phyloP scores from a whole-genome alignment of 2,888 invertebrate species.

The Quadroppia sp. region DNA sequence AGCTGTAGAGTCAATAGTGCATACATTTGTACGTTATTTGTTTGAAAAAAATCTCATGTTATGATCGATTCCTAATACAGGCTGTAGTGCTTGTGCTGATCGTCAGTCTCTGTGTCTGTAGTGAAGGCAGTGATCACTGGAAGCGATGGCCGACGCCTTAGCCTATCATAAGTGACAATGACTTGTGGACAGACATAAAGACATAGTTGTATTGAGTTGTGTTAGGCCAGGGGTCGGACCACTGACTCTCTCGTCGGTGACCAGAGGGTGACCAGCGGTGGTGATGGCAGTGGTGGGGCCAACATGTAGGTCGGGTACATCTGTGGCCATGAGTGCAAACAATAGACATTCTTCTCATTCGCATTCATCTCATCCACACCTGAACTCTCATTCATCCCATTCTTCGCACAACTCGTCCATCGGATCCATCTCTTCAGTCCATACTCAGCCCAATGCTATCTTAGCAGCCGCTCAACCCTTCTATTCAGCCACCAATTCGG shows the following conservation, averaged over 20 bases:
- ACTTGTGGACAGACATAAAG: not conserved
- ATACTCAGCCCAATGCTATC: conserved; percentile 39
- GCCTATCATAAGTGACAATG: conserved; percentile 15
- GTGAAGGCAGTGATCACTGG: not conserved
- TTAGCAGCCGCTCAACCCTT: conserved; percentile 45
- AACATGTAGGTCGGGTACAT: not conserved
- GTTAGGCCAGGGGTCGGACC: too few species aligned
- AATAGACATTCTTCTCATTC: not conserved
- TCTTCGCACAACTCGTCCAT: not conserved
- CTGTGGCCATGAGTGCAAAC: conserved; percentile 1
- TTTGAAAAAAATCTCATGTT: too few species aligned
- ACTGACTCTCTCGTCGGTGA: too few species aligned
- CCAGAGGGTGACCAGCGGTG: too few species aligned
- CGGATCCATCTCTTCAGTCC: not conserved
- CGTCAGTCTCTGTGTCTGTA: not conserved
- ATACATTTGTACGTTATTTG: too few species aligned
- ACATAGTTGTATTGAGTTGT: too few species aligned
- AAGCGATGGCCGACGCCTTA: conserved; percentile 17
- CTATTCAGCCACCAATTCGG: conserved; percentile 39
- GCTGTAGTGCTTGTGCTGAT: not conserved
- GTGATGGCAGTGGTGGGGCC: conserved; percentile 17
- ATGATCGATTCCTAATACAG: too few species aligned
- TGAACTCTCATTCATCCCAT: not conserved
- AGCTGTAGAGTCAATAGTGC: too few species aligned
- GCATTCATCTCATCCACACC: not conserved